Conservation (phyloP, 2,113 vertebrate genomes). For the Seriola quinqueradiata region DNA sequence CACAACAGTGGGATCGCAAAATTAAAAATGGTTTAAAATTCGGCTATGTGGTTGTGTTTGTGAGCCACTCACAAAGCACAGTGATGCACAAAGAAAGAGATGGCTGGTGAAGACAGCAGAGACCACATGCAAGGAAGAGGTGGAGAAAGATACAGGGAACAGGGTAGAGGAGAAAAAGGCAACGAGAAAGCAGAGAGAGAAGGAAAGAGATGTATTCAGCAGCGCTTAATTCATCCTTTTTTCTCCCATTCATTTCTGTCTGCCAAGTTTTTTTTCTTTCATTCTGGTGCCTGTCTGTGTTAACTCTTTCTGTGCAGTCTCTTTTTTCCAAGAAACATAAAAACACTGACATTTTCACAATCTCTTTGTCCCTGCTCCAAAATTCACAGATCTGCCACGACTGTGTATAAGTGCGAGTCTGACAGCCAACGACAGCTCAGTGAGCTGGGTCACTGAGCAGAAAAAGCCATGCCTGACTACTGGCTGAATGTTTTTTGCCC, state of each 20-base stretch:
- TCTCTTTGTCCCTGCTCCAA: neutral
- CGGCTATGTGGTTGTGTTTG: neutral
- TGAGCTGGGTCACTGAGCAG: constrained; percentile 38
- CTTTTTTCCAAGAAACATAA: neutral
- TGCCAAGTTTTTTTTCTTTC: constrained; percentile 23
- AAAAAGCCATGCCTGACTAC: constrained; percentile 25
- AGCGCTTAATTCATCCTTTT: constrained; percentile 45
- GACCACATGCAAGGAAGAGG: constrained; percentile 32
- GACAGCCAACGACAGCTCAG: constrained; percentile 27
- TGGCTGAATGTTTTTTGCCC: constrained; percentile 8
- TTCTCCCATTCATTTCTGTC: constrained; percentile 25
- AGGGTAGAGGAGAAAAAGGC: neutral
- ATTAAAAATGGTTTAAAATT: neutral
- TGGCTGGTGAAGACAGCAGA: constrained; percentile 22
- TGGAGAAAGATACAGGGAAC: constrained; percentile 23
- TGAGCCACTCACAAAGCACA: neutral
- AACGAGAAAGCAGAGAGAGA: neutral
- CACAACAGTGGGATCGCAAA: neutral
- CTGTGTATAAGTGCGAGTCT: neutral
- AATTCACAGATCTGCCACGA: neutral
- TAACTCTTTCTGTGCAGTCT: neutral
- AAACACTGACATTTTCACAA: constrained; percentile 8
- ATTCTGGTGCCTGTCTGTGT: constrained; percentile 8
- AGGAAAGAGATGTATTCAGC: constrained; percentile 22
- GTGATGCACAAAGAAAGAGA: constrained; percentile 7